Evolutionary conservation across 2,797 vertebrate genomes (phyloP).

Genomic region (Propithecus deckenii): DNA sequence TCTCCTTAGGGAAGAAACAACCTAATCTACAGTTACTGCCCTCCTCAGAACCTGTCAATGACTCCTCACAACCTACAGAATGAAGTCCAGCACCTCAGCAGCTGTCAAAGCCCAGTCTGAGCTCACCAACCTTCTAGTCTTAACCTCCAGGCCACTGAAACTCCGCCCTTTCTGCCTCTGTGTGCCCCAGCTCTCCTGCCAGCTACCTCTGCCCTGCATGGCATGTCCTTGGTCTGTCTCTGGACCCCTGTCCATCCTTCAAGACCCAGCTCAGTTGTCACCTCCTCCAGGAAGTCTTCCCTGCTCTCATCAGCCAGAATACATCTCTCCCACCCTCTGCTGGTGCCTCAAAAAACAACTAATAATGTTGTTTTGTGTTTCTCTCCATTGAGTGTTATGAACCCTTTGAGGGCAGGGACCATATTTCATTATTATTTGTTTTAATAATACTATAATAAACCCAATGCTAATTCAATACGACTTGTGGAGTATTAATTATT

Average conservation of each 20-base stretch:
- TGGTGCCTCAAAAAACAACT: background rate
- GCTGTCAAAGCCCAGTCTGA: background rate
- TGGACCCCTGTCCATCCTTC: background rate
- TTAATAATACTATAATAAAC: background rate
- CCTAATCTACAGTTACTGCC: background rate
- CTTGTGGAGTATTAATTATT: background rate
- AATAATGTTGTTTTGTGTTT: background rate
- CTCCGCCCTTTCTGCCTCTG: background rate
- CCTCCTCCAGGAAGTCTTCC: slow-evolving; percentile 6
- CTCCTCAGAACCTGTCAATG: background rate
- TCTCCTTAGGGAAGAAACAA: background rate
- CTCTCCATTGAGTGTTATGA: background rate
- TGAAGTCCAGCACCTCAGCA: background rate
- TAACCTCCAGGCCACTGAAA: background rate
- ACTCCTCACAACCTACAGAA: background rate
- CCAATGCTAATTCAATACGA: background rate
- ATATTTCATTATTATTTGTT: background rate
- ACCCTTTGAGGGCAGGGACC: background rate
- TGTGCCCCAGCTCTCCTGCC: background rate
- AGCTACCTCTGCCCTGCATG: background rate
- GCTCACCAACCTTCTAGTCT: background rate
- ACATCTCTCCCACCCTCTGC: background rate
- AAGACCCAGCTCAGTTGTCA: background rate
- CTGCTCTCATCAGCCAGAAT: background rate
- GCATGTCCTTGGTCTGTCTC: background rate